Percentiles rank a stretch among this genome's conserved stretches.
Evolutionary conservation across 2,797 vertebrate genomes (phyloP).

Genomic region (Novumbra hubbsi): DNA sequence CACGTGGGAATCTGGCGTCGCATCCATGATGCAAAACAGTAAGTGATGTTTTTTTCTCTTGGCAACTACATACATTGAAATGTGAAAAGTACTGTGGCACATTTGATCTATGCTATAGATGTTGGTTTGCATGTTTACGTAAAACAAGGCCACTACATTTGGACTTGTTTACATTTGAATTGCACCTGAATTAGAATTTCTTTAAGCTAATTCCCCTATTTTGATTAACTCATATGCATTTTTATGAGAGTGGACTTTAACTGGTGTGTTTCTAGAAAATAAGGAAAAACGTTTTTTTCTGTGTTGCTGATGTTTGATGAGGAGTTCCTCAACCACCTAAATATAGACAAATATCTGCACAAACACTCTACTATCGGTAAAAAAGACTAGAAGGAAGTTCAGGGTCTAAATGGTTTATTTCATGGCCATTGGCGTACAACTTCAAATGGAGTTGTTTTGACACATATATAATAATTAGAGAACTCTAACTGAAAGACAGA

Average conservation of each 20-base stretch:
- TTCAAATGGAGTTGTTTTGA: background rate
- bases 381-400: background rate
- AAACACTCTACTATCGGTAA: background rate
- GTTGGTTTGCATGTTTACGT: background rate
- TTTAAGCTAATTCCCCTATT: background rate
- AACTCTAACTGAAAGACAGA: background rate
- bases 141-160: background rate
- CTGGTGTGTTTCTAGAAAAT: no score
- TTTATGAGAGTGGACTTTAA: background rate
- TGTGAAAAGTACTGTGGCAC: background rate
- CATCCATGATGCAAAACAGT: constrained; percentile 88
- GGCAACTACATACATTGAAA: background rate
- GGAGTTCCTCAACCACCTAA: background rate
- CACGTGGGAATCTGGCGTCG: constrained; percentile 79
- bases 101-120: background rate
- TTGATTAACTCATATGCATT: background rate
- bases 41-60: constrained; percentile 64
- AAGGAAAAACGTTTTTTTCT: no score
- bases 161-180: background rate
- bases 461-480: background rate
- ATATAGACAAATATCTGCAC: background rate
- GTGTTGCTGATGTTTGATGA: no score
- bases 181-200: background rate
- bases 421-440: background rate
- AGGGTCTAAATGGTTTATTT: background rate